Base-by-base conservation (phyloP, 2,888 invertebrate species). In the Periphyllus acericola region DNA sequence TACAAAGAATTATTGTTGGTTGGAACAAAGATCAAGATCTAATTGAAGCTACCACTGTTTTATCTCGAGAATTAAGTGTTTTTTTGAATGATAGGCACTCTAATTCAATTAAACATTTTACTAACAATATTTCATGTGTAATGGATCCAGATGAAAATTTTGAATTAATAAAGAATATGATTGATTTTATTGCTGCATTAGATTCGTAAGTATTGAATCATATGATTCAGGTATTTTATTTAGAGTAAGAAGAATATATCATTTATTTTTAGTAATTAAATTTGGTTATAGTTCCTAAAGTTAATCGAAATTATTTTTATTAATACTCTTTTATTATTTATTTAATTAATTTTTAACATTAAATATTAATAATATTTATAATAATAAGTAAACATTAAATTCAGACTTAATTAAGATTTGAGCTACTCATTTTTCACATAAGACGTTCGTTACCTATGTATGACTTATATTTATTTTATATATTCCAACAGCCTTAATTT, bases 111-210 rank as follows among this genome's bases (percentile, higher is more conserved):
- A 87, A 81, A 81, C 74, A 87, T 81, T 74, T 87, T n/a, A n/a
- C 34, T 5, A 81, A 74, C 9, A 81, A 87, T 74, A 81, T 81
- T n/a, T 66, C 81, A 40, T 11, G 1, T 34, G 0, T 21, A 89
- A 94, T 94, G 1, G 93, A 94, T 89, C 91, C 92, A 0, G 94
- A 95, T 11, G 89, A 89, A 32, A 89, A 89, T 85, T 78, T 88
- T 71, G 88, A 88, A 52, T 85, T 89, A 25, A 75, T 89, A 29
- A 89, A 89, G 46, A 89, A 89, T 88, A 87, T 89, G 32, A 85
- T 89, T 25, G 89, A 88, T 88, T 89, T 40, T 60, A 74, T 89
- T 66, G 83, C 79, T n/a, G 76, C 81, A 85, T 89, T 87, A 76
- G 87, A 80, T 74, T 52, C n/a, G 89, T 89, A 84, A 78, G 89